Evolutionary conservation across 2,113 vertebrate genomes (phyloP).

Genomic region (Theristicus caerulescens): DNA sequence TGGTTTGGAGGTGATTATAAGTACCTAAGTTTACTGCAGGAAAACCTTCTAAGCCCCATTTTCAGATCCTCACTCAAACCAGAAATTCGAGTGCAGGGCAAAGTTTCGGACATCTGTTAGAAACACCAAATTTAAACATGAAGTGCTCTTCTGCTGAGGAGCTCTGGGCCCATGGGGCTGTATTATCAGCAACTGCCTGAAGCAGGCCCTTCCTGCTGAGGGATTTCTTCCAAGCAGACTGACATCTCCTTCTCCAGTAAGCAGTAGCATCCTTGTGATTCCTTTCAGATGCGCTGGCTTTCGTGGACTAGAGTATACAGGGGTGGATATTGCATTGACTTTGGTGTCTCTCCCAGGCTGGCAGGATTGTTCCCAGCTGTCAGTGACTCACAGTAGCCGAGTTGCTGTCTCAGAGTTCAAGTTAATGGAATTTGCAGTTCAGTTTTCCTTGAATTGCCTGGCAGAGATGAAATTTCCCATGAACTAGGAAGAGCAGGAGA

Average conservation of each 20-base stretch:
- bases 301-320: neutral
- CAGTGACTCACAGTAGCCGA: constrained; percentile 45
- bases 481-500: neutral
- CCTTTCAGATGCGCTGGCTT: neutral
- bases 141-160: neutral
- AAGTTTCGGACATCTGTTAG: neutral
- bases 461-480: constrained; percentile 20
- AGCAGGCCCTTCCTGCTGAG: neutral
- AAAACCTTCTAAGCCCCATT: neutral
- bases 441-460: constrained; percentile 16
- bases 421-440: constrained; percentile 46
- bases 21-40: neutral
- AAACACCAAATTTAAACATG: neutral
- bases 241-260: neutral
- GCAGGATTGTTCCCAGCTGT: constrained; percentile 48
- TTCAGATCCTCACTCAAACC: neutral
- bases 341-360: neutral
- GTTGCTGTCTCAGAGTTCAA: constrained; percentile 23
- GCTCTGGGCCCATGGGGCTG: neutral
- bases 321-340: neutral
- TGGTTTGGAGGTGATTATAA: neutral
- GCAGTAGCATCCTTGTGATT: neutral
- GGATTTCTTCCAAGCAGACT: neutral
- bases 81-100: accelerated
- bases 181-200: neutral